Conservation (phyloP, 1,140 invertebrate genomes). For the Eriocheir sinensis region DNA sequence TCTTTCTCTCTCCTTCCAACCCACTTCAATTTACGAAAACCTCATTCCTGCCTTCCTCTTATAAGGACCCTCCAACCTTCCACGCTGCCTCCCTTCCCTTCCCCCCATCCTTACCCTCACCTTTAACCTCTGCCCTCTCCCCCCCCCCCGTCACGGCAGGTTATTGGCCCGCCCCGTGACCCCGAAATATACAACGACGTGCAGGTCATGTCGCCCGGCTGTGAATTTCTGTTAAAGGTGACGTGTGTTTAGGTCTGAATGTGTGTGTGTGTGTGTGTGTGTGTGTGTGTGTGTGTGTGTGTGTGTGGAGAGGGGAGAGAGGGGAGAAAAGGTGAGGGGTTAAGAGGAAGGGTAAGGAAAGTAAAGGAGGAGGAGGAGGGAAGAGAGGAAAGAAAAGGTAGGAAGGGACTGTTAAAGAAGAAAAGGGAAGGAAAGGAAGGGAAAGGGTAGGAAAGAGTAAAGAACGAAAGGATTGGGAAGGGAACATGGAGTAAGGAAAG, state of each 20-base stretch:
- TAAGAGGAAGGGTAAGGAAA: too few relatives aligned
- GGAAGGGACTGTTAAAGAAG: too few relatives aligned
- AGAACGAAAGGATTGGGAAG: too few relatives aligned
- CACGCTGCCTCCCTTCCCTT: not conserved
- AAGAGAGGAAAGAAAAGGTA: too few relatives aligned
- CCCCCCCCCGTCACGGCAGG: not conserved
- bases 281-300: conserved; percentile 49
- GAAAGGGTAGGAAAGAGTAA: too few relatives aligned
- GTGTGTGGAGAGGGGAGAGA: too few relatives aligned
- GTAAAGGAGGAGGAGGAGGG: too few relatives aligned
- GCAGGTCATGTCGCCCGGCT: not conserved
- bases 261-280: conserved; percentile 31
- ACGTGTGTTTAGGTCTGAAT: not conserved
- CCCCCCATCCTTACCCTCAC: not conserved
- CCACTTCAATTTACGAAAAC: too few relatives aligned
- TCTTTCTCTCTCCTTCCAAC: not conserved
- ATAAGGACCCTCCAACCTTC: not conserved
- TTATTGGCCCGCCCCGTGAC: not conserved
- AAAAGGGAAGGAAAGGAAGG: too few relatives aligned
- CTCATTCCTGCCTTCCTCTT: not conserved
- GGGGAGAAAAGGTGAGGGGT: too few relatives aligned
- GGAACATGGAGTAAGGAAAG: too few relatives aligned
- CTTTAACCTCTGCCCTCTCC: conserved; percentile 24
- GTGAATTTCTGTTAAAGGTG: not conserved
- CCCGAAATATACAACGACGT: not conserved